Evolutionary conservation across 2,113 vertebrate genomes (phyloP).

Genomic region (Balaeniceps rex): DNA sequence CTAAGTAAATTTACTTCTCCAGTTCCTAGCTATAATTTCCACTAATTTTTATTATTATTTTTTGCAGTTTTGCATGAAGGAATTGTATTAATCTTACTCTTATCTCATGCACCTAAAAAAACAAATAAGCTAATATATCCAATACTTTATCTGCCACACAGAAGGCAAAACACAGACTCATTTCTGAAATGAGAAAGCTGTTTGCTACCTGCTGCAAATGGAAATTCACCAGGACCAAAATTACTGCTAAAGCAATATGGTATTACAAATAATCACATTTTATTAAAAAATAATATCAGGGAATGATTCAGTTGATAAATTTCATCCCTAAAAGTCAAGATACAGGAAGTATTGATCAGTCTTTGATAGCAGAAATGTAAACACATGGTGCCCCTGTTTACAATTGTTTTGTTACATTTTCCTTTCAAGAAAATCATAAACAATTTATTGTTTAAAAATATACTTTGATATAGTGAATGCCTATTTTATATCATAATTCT

Average conservation of each 20-base stretch:
- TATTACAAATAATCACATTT: not conserved
- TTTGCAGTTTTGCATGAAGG: not conserved
- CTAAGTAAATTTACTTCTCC: not conserved
- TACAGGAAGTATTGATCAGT: not conserved
- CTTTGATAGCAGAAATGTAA: not conserved
- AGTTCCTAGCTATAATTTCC: not conserved
- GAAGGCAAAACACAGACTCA: not conserved
- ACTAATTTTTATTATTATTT: not conserved
- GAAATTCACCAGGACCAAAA: not conserved
- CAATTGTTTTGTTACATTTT: not conserved
- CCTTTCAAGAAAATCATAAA: not conserved
- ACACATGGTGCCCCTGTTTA: not conserved
- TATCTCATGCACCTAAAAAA: not conserved
- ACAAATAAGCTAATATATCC: not conserved
- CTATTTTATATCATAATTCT: not conserved
- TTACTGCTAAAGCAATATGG: not conserved
- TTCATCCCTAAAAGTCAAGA: not conserved
- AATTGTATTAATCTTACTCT: not conserved
- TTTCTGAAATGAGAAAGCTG: not conserved
- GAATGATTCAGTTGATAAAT: not conserved
- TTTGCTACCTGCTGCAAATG: not conserved
- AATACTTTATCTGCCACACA: not conserved
- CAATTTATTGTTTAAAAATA: not conserved
- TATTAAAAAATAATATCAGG: not conserved
- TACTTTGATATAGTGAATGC: not conserved